phyloP scores from a whole-genome alignment of 1,140 invertebrate species.

The Euborellia annulipes region DNA sequence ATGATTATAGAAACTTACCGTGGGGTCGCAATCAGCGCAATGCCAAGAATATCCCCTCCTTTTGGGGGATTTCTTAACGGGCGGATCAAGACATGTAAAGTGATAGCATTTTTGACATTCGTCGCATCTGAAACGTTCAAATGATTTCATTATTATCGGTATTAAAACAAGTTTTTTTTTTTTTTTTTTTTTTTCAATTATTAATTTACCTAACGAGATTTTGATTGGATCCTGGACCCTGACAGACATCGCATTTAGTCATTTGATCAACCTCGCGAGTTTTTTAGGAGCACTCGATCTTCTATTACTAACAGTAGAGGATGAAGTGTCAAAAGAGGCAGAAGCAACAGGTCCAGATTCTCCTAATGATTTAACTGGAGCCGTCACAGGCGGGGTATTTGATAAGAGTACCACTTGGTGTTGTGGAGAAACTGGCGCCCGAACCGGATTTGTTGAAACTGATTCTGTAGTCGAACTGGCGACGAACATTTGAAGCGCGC shows the following conservation, averaged over 20 bases:
- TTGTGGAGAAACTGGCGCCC: conserved; percentile 14
- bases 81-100: conserved; percentile 81
- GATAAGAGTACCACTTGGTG: no score
- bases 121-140: conserved; percentile 54
- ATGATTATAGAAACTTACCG: conserved; percentile 36
- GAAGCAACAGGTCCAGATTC: no score
- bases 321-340: no score
- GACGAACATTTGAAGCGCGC: conserved; percentile 51
- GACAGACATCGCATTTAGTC: conserved; percentile 49
- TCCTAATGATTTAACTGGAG: background rate
- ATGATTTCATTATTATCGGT: no score
- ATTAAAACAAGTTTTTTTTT: background rate
- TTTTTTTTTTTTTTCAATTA: conserved; percentile 8
- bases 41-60: conserved; percentile 87
- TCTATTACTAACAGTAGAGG: no score
- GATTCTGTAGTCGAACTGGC: conserved; percentile 51
- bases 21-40: conserved; percentile 87
- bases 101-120: conserved; percentile 83
- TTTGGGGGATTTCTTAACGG: conserved; percentile 85
- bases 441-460: conserved; percentile 30
- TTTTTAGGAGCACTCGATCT: no score
- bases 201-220: conserved; percentile 48
- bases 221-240: conserved; percentile 35
- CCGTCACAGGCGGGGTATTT: conserved; percentile 4
- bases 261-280: conserved; percentile 26